These are phyloP conservation scores for Sinonovacula constricta DNA, from an alignment of 1,140 invertebrate genomes.

Conservation along the genomic window DNA sequence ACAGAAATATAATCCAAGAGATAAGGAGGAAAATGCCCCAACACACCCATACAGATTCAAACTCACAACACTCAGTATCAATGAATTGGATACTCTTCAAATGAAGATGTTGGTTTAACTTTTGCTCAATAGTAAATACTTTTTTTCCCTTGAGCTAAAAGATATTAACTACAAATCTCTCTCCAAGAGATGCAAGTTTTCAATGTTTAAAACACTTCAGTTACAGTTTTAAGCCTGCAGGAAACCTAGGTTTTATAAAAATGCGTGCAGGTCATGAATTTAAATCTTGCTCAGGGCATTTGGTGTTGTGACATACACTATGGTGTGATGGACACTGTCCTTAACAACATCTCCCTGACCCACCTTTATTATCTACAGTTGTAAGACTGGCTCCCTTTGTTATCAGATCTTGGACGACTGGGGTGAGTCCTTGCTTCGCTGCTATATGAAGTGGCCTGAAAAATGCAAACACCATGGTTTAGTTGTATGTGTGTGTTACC, in stretches of 20 bases:
- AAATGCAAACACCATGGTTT: constrained; percentile 15
- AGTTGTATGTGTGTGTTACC: no score
- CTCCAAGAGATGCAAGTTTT: not conserved
- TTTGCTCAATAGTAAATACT: no score
- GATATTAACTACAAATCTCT: no score
- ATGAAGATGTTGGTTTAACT: no score
- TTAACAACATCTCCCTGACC: constrained; percentile 12
- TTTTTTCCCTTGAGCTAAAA: no score
- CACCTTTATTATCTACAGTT: constrained; percentile 81
- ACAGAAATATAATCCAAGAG: no score
- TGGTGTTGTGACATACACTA: not conserved
- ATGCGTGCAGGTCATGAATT: not conserved
- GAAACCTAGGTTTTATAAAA: not conserved
- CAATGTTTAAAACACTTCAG: not conserved
- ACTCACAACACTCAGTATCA: no score
- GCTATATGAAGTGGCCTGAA: constrained; percentile 81
- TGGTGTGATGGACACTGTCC: not conserved
- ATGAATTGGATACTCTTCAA: no score
- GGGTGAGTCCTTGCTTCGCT: constrained; percentile 80
- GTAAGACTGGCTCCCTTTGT: constrained; percentile 82
- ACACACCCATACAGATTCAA: no score
- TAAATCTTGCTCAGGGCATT: not conserved
- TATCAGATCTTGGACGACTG: constrained; percentile 82
- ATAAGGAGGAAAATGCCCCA: no score
- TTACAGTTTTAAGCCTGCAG: not conserved